Conservation (phyloP, 2,888 invertebrate genomes). For the Thysanoteuthis rhombus region DNA sequence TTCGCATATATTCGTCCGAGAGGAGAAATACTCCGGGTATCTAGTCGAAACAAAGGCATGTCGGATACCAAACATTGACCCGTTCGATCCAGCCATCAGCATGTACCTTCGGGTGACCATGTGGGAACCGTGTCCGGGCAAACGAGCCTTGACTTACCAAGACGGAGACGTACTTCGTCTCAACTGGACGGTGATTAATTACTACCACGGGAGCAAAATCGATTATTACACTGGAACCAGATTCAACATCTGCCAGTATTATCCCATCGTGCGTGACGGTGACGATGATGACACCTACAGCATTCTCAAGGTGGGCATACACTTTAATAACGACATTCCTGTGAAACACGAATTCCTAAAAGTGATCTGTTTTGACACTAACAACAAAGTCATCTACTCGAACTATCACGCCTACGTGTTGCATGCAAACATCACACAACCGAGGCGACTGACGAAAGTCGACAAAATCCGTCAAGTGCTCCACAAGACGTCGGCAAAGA, state of each 20-base stretch:
- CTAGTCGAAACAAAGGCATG: conserved; percentile 59
- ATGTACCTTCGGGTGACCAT: conserved; percentile 43
- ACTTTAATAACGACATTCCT: conserved; percentile 42
- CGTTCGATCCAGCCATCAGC: conserved; percentile 52
- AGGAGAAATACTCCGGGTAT: conserved; percentile 38
- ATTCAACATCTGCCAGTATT: conserved; percentile 55
- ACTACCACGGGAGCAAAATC: conserved; percentile 44
- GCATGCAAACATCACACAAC: background rate
- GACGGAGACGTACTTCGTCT: conserved; percentile 45
- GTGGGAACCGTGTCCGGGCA: conserved; percentile 45
- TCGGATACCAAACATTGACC: conserved; percentile 60
- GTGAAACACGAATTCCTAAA: conserved; percentile 58
- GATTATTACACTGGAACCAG: conserved; percentile 41
- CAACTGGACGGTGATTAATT: conserved; percentile 46
- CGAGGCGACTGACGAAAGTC: background rate
- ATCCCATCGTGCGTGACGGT: conserved; percentile 48
- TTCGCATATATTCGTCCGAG: background rate
- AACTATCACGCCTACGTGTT: conserved; percentile 61
- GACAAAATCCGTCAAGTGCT: background rate
- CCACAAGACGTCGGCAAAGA: background rate
- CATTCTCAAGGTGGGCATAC: conserved; percentile 33
- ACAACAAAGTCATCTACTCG: conserved; percentile 50
- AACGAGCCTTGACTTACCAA: conserved; percentile 52
- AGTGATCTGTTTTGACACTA: conserved; percentile 53
- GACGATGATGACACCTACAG: conserved; percentile 41